phyloP scores from a whole-genome alignment of 2,888 invertebrate genomes.

The Cephus spinipes region DNA sequence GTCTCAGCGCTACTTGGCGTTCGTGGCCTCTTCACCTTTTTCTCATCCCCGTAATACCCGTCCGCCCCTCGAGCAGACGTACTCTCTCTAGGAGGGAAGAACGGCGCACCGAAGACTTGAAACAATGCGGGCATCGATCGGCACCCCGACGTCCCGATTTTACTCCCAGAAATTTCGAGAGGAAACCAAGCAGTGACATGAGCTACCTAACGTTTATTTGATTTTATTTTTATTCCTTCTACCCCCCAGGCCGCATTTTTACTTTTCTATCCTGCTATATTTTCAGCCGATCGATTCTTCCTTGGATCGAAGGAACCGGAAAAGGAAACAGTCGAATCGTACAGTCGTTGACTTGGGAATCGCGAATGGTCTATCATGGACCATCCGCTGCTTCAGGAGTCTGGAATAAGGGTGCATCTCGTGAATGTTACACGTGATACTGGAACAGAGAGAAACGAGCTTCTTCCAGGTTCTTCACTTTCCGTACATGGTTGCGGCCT shows the following conservation, averaged over 20 bases:
- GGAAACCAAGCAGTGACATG: background rate
- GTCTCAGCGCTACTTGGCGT: constrained; percentile 42
- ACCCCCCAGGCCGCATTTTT: constrained; percentile 4
- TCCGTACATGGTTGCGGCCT: background rate
- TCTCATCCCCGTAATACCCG: constrained; percentile 23
- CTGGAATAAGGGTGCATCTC: background rate
- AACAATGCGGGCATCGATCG: constrained; percentile 49
- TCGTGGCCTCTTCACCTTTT: constrained; percentile 27
- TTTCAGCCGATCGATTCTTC: constrained; percentile 4
- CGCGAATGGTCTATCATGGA: background rate
- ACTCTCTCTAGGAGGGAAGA: constrained; percentile 12
- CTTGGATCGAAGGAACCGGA: background rate
- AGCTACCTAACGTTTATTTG: background rate
- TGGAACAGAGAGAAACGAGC: background rate
- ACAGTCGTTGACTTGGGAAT: background rate
- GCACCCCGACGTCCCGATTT: background rate
- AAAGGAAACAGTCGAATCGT: background rate
- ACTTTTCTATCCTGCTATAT: constrained; percentile 6
- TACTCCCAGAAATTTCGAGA: background rate
- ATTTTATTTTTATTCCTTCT: constrained; percentile 22
- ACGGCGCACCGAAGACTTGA: constrained; percentile 26
- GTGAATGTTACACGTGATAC: background rate
- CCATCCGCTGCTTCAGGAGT: background rate
- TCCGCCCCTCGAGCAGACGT: constrained; percentile 11
- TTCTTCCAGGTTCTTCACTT: background rate